Conservation (phyloP, 2,797 vertebrate species). For the Eulemur rubriventer region DNA sequence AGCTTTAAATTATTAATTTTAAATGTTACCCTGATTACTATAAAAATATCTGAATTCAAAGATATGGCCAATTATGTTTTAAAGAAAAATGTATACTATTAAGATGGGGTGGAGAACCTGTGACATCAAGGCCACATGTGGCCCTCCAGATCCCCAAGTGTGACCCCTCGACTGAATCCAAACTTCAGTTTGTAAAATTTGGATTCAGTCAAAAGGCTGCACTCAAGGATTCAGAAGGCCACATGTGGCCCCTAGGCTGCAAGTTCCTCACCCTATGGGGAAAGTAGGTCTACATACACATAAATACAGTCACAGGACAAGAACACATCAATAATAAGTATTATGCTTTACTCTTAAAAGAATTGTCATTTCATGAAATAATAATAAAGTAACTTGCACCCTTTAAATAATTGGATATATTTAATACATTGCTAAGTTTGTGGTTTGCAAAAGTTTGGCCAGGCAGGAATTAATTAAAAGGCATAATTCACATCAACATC, state of each 20-base stretch:
- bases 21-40: neutral
- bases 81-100: neutral
- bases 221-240: no score
- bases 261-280: neutral
- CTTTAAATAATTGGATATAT: neutral
- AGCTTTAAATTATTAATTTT: neutral
- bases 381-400: neutral
- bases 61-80: neutral
- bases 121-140: no score
- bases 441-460: neutral
- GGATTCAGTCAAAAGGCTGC: no score
- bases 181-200: no score
- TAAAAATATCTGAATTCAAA: conserved; percentile 23
- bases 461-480: neutral
- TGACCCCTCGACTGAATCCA: no score
- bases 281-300: neutral
- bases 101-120: neutral
- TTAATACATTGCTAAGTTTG: neutral
- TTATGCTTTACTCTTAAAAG: neutral
- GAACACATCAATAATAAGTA: neutral
- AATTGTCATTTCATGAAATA: neutral
- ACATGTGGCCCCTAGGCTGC: no score
- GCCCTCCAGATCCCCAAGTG: no score
- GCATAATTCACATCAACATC: neutral
- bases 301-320: neutral